Conservation (phyloP, 2,888 invertebrate genomes). For the Sarcophaga variegata region DNA sequence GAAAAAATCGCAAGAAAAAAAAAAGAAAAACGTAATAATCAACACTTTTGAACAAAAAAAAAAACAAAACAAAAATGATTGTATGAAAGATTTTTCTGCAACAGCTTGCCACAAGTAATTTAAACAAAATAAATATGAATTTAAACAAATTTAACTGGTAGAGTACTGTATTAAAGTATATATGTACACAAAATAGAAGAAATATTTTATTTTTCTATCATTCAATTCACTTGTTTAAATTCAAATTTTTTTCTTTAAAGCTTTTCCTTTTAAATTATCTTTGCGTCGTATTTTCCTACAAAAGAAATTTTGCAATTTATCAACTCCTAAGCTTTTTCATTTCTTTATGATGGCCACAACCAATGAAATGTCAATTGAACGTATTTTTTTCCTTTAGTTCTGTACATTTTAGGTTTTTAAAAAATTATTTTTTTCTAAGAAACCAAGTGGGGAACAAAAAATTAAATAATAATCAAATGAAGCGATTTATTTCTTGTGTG, state of each 20-base stretch:
- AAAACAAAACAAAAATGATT: not conserved
- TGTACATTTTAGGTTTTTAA: too few relatives aligned
- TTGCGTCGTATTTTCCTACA: not conserved
- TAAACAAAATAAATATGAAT: constrained; percentile 54
- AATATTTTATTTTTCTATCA: not conserved
- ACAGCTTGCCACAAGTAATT: constrained; percentile 53
- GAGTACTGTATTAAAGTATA: constrained; percentile 10
- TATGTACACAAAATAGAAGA: too few relatives aligned
- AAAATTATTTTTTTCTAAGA: too few relatives aligned
- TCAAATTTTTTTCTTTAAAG: not conserved
- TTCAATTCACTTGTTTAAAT: not conserved
- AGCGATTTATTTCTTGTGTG: constrained; percentile 50
- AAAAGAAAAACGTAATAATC: constrained; percentile 26
- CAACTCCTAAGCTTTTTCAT: constrained; percentile 48
- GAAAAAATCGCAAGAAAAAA: constrained; percentile 10
- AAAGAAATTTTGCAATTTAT: not conserved
- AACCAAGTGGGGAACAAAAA: not conserved
- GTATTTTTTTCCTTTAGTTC: not conserved
- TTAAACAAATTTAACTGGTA: constrained; percentile 40
- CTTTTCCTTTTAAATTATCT: not conserved
- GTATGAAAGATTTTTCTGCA: not conserved
- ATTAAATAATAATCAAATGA: constrained; percentile 51
- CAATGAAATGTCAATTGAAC: constrained; percentile 50
- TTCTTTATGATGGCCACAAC: not conserved
- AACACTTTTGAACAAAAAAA: constrained; percentile 27